Evolutionary conservation across 2,888 invertebrate species (phyloP).

Genomic region (Epiblema foenella): DNA sequence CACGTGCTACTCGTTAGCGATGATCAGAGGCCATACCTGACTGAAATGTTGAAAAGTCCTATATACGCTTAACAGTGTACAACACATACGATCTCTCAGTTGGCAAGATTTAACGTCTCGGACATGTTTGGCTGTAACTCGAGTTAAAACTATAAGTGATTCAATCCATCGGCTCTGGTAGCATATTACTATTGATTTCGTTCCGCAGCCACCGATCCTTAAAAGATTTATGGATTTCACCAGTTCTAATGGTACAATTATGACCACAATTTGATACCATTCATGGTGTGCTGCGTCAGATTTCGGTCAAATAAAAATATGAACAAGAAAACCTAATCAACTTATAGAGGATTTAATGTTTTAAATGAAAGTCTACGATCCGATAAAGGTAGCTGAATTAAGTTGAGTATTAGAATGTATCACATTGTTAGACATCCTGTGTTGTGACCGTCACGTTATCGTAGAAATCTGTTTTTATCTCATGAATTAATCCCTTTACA

Average conservation of each 20-base stretch:
- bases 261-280: slow-evolving; percentile 58
- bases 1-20: slow-evolving; percentile 81
- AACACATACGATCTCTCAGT: neutral
- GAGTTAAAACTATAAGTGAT: neutral
- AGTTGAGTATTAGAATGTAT: slow-evolving; percentile 49
- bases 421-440: slow-evolving; percentile 52
- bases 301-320: slow-evolving; percentile 19
- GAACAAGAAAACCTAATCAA: slow-evolving; percentile 2
- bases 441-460: slow-evolving; percentile 66
- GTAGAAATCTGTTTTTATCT: slow-evolving; percentile 69
- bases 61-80: neutral
- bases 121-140: slow-evolving; percentile 1
- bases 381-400: slow-evolving; percentile 2
- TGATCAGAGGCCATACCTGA: slow-evolving; percentile 63
- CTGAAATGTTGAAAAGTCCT: neutral
- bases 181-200: slow-evolving; percentile 73
- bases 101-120: neutral
- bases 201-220: slow-evolving; percentile 63
- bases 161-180: neutral
- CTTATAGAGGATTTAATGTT: neutral
- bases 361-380: slow-evolving; percentile 16
- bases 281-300: slow-evolving; percentile 5
- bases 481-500: slow-evolving; percentile 77
- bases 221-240: slow-evolving; percentile 76
- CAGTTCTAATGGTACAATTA: slow-evolving; percentile 73